Evolutionary conservation across 2,113 vertebrate species (phyloP).

Genomic region (Lota lota): DNA sequence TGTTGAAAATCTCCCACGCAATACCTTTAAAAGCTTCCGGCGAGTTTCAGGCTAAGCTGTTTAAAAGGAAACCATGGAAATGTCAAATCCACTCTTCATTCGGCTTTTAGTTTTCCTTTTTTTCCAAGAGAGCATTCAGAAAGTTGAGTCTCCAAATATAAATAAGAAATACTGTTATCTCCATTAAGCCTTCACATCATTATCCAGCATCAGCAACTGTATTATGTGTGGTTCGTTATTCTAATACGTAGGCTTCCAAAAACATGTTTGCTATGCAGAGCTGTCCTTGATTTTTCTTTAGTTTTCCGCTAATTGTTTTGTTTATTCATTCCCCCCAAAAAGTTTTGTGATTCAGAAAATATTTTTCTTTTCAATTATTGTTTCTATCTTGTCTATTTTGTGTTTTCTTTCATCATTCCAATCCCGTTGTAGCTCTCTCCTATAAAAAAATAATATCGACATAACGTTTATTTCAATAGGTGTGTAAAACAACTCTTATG

Average conservation of each 20-base stretch:
- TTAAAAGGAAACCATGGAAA: slow-evolving; percentile 16
- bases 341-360: too few species aligned
- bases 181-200: slow-evolving; percentile 51
- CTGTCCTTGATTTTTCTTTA: too few species aligned
- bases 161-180: slow-evolving; percentile 35
- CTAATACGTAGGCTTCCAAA: slow-evolving; percentile 5
- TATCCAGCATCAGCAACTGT: slow-evolving; percentile 14
- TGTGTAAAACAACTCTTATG: too few species aligned
- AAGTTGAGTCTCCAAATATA: slow-evolving; percentile 33
- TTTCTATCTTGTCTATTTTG: too few species aligned
- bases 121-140: slow-evolving; percentile 39
- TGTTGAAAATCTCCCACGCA: too few species aligned
- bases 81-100: slow-evolving; percentile 37
- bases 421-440: too few species aligned
- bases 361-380: too few species aligned
- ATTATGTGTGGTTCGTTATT: slow-evolving; percentile 13
- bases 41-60: neutral
- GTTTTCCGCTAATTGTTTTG: too few species aligned
- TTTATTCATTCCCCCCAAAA: too few species aligned
- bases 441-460: slow-evolving; percentile 14
- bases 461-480: slow-evolving; percentile 41
- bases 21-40: neutral
- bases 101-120: slow-evolving; percentile 18
- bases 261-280: slow-evolving; percentile 3
- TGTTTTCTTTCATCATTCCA: too few species aligned